These are phyloP conservation scores for Actenoides hombroni DNA, from an alignment of 2,113 vertebrate genomes.

Conservation along the genomic window DNA sequence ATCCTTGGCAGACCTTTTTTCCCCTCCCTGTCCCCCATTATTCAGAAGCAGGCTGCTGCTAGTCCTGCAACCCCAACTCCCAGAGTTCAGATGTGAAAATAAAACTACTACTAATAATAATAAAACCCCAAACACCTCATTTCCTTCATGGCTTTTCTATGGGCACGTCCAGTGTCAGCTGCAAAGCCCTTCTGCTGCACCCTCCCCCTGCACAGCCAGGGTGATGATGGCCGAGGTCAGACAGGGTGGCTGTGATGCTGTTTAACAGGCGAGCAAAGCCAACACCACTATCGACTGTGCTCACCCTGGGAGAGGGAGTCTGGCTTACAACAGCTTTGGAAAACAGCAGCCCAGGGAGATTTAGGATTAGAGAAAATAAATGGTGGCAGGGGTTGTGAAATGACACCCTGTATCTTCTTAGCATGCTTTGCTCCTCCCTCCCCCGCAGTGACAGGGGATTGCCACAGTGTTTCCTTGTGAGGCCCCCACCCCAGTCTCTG, in stretches of 20 bases:
- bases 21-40: neutral
- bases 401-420: neutral
- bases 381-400: neutral
- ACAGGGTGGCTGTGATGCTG: neutral
- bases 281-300: neutral
- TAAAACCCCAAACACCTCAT: neutral
- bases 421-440: neutral
- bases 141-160: neutral
- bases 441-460: neutral
- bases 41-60: neutral
- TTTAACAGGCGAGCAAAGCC: neutral
- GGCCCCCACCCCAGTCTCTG: rapidly evolving
- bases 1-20: neutral
- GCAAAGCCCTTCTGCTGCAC: neutral
- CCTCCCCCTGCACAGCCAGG: neutral
- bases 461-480: neutral
- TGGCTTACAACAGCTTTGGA: neutral
- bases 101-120: no score
- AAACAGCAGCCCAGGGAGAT: neutral
- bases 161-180: neutral
- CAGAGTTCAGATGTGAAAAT: neutral
- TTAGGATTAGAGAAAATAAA: neutral
- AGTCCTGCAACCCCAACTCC: neutral
- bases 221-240: neutral
- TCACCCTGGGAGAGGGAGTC: neutral